Evolutionary conservation across 2,797 vertebrate genomes (phyloP).

Genomic region (Cheracebus regulus): DNA sequence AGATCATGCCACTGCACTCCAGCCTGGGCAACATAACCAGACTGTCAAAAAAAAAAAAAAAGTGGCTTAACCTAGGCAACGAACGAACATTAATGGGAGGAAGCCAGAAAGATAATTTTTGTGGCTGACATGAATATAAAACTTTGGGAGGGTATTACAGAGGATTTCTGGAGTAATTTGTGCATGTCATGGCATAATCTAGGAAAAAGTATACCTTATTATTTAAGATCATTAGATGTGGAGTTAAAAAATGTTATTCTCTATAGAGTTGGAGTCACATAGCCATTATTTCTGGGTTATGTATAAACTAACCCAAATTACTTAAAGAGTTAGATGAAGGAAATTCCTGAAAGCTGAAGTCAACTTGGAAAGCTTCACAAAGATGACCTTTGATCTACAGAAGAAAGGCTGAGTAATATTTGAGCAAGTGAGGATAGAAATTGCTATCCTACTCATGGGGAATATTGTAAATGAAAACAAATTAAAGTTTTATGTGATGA

Average conservation of each 20-base stretch:
- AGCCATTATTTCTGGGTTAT: background rate
- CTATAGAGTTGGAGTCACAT: background rate
- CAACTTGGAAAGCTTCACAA: background rate
- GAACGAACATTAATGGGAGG: background rate
- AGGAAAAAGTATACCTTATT: background rate
- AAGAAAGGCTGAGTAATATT: background rate
- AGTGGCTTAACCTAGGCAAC: background rate
- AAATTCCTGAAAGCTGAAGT: background rate
- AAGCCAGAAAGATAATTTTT: background rate
- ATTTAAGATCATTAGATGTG: background rate
- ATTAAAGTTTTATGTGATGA: background rate
- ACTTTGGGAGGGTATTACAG: background rate
- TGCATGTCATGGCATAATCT: background rate
- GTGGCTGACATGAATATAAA: background rate
- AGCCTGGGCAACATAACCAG: background rate
- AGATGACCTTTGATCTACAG: background rate
- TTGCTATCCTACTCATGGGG: background rate
- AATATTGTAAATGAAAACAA: constrained; percentile 5
- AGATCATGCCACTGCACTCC: background rate
- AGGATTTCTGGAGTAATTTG: background rate
- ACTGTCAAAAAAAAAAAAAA: background rate
- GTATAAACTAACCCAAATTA: background rate
- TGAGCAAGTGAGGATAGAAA: background rate
- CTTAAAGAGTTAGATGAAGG: background rate
- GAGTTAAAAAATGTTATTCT: background rate